Conservation (phyloP, 2,888 invertebrate species). For the Drosophila falleni region DNA sequence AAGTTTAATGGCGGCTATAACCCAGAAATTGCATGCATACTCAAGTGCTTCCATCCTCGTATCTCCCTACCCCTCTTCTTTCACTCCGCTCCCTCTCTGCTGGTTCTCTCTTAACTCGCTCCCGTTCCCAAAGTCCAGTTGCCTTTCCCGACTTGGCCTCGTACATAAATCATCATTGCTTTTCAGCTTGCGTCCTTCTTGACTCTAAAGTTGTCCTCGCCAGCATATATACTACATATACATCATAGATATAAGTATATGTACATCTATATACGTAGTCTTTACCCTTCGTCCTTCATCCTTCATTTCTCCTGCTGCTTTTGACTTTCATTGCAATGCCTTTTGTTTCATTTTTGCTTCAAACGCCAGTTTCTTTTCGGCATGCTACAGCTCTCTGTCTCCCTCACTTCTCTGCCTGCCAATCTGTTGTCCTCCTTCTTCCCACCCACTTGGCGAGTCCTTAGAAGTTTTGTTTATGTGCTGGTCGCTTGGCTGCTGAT, state of each 20-base stretch:
- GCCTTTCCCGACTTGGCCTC: constrained; percentile 61
- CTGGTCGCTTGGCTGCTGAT: constrained; percentile 53
- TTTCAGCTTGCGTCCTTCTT: constrained; percentile 69
- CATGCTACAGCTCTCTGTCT: constrained; percentile 16
- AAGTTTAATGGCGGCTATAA: constrained; percentile 79
- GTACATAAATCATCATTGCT: constrained; percentile 80
- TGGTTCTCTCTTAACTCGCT: neutral
- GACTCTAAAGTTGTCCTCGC: constrained; percentile 59
- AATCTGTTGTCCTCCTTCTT: neutral
- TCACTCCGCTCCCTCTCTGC: neutral
- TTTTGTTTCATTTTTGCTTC: constrained; percentile 71
- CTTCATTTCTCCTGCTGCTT: constrained; percentile 23
- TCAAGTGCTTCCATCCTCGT: constrained; percentile 58
- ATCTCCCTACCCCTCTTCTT: neutral
- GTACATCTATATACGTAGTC: neutral
- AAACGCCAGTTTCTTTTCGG: constrained; percentile 71
- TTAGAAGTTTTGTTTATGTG: constrained; percentile 66
- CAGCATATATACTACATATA: constrained; percentile 10
- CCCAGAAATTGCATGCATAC: constrained; percentile 81
- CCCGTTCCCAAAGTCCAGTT: constrained; percentile 35
- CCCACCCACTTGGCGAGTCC: constrained; percentile 36
- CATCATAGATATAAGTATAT: constrained; percentile 3
- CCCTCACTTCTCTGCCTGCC: neutral
- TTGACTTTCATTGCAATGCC: constrained; percentile 56
- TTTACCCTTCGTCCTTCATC: constrained; percentile 23